phyloP scores from a whole-genome alignment of 2,888 invertebrate species.

The Resseliella maxima region DNA sequence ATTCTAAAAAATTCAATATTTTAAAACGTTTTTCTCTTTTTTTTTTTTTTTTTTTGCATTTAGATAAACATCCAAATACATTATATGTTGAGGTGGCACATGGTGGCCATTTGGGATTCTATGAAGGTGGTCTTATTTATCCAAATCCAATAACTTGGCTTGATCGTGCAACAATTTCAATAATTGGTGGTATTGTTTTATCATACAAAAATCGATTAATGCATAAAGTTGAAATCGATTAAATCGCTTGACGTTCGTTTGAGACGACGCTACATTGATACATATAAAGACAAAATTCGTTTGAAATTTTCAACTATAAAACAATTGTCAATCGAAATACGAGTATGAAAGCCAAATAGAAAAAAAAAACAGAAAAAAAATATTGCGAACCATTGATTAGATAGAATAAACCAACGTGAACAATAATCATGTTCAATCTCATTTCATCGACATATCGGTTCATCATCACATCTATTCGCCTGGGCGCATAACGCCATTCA shows the following conservation, averaged over 20 bases:
- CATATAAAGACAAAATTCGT: neutral
- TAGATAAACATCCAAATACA: conserved; percentile 75
- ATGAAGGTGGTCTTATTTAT: conserved; percentile 88
- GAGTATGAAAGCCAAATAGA: conserved; percentile 42
- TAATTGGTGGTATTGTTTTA: conserved; percentile 79
- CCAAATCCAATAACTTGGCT: conserved; percentile 94
- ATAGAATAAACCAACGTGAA: too few species aligned
- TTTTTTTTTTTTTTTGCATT: conserved; percentile 51
- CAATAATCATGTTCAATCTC: too few species aligned
- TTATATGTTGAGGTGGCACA: conserved; percentile 86
- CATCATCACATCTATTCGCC: neutral
- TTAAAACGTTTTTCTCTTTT: neutral
- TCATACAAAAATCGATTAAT: conserved; percentile 63
- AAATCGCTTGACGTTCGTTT: neutral
- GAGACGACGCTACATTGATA: neutral
- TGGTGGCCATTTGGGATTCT: conserved; percentile 95
- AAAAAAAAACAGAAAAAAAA: neutral
- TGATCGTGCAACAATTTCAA: conserved; percentile 86
- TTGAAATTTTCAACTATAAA: neutral
- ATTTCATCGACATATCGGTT: neutral
- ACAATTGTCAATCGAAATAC: conserved; percentile 1
- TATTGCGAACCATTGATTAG: neutral
- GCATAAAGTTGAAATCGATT: conserved; percentile 38
- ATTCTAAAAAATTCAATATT: too few species aligned
- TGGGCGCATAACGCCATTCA: neutral